Evolutionary conservation across 2,113 vertebrate genomes (phyloP).

Genomic region (Vimba vimba): DNA sequence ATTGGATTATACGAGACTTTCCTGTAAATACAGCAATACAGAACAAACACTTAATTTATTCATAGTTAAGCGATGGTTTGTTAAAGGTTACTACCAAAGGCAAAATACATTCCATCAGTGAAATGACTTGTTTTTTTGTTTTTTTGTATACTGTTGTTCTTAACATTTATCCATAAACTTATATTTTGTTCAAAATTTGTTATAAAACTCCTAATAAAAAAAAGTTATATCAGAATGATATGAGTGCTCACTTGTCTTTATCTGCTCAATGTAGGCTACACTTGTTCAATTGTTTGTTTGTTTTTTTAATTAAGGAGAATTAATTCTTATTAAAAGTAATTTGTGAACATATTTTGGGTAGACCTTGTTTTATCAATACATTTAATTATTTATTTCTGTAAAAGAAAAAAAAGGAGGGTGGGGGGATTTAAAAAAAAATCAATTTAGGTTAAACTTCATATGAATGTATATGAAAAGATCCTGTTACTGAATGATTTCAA

Average conservation of each 20-base stretch:
- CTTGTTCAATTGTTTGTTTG: neutral
- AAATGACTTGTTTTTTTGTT: neutral
- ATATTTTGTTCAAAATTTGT: constrained; percentile 20
- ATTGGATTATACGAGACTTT: neutral
- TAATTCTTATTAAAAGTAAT: neutral
- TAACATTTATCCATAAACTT: constrained; percentile 17
- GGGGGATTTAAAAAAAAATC: no score
- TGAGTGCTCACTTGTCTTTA: neutral
- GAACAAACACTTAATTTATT: constrained; percentile 49
- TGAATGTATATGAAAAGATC: neutral
- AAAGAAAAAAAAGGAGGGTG: no score
- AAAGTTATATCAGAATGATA: neutral
- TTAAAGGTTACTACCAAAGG: neutral
- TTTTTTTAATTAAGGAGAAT: neutral
- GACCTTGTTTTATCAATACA: neutral
- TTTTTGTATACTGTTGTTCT: neutral
- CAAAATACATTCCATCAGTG: neutral
- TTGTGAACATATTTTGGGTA: neutral
- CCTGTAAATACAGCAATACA: constrained; percentile 48
- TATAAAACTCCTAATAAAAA: constrained; percentile 38
- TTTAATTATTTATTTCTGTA: no score
- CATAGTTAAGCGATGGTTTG: constrained; percentile 21
- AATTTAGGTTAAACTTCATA: neutral
- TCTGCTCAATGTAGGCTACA: neutral
- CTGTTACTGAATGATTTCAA: neutral